phyloP scores from a whole-genome alignment of 2,888 invertebrate genomes.

The Agonopterix subpropinquella region DNA sequence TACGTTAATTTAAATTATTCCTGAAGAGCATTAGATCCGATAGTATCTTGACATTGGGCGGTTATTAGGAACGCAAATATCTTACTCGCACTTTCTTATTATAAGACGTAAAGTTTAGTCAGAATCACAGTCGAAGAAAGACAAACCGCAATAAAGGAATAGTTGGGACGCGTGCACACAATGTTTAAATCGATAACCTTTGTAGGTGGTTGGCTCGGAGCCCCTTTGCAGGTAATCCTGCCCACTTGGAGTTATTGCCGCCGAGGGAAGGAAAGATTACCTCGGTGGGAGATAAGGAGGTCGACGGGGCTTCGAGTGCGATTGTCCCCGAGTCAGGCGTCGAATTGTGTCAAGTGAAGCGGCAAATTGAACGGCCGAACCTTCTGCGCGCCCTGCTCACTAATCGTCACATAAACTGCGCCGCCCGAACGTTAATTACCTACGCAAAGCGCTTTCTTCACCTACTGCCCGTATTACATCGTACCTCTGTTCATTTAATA shows the following conservation, averaged over 20 bases:
- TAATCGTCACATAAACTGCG: constrained; percentile 73
- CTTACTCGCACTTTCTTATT: too few species aligned
- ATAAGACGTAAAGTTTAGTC: background rate
- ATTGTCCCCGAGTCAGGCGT: constrained; percentile 76
- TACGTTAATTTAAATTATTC: too few species aligned
- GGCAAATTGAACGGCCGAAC: constrained; percentile 75
- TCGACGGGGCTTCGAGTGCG: constrained; percentile 73
- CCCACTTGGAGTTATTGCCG: constrained; percentile 75
- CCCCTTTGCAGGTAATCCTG: constrained; percentile 74
- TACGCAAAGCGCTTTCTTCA: constrained; percentile 55
- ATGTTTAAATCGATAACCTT: constrained; percentile 71
- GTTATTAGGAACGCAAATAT: too few species aligned
- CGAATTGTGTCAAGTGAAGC: constrained; percentile 76
- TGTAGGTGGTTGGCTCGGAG: constrained; percentile 67
- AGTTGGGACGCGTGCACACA: constrained; percentile 48
- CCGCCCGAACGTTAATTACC: constrained; percentile 59
- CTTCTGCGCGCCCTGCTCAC: constrained; percentile 66
- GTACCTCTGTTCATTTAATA: too few species aligned
- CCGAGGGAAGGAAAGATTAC: constrained; percentile 76
- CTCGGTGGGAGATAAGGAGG: constrained; percentile 75
- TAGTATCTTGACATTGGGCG: too few species aligned
- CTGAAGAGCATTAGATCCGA: too few species aligned
- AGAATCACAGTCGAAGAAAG: constrained; percentile 14
- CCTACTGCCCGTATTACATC: constrained; percentile 10
- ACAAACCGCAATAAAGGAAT: constrained; percentile 43